A percentile compares a stretch with the other conserved stretches of the same genome.
Conservation (phyloP, 2,888 invertebrate genomes). For the Platynereis dumerilii region DNA sequence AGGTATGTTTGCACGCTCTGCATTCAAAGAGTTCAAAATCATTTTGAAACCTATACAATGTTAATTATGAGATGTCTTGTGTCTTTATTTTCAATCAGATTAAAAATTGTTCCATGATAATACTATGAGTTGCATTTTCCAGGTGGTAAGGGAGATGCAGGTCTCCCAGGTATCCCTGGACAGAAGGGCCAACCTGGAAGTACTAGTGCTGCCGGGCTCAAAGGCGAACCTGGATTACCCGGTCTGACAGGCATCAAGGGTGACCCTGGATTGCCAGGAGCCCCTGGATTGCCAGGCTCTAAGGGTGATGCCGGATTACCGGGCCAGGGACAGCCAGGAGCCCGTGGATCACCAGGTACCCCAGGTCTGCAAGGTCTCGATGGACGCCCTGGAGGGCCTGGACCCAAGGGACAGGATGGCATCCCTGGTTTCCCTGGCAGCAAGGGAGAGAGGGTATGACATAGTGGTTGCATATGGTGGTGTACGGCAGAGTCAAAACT, state of each 20-base stretch:
- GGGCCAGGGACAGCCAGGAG: constrained; percentile 26
- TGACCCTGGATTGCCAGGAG: constrained; percentile 14
- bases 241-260: constrained; percentile 33
- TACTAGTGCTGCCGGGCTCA: constrained; percentile 60
- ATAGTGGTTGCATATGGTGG: too few relatives aligned
- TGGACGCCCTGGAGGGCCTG: constrained; percentile 21
- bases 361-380: constrained; percentile 18
- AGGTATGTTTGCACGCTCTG: constrained; percentile 13
- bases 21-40: neutral
- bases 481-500: too few relatives aligned
- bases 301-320: constrained; percentile 26
- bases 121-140: neutral
- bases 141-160: constrained; percentile 41
- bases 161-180: constrained; percentile 37
- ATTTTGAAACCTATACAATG: neutral
- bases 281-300: constrained; percentile 30
- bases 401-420: constrained; percentile 29
- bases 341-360: constrained; percentile 16
- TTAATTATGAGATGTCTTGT: neutral
- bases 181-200: constrained; percentile 34
- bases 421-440: constrained; percentile 41
- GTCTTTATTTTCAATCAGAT: neutral
- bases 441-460: constrained; percentile 34
- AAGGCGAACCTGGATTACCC: constrained; percentile 37
- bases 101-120: neutral